A percentile compares a stretch with the other conserved stretches of the same genome.
Evolutionary conservation across 2,113 vertebrate genomes (phyloP).

Genomic region (Tachuris rubrigastra): DNA sequence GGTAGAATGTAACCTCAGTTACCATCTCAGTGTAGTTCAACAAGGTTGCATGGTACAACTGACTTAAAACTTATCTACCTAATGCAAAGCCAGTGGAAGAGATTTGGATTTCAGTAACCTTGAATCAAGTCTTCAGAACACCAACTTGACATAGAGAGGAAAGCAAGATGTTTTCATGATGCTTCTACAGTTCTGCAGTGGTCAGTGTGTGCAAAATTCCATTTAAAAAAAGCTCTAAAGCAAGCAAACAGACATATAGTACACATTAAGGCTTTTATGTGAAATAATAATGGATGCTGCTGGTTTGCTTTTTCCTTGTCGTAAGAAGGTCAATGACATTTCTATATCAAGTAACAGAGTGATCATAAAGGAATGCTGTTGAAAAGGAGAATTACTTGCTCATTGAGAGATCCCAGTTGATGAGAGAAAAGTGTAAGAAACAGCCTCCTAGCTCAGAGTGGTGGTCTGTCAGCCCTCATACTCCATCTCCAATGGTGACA

Average conservation of each 20-base stretch:
- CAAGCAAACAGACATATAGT: background rate
- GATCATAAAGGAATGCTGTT: background rate
- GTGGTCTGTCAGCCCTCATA: fast-evolving
- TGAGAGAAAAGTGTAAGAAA: background rate
- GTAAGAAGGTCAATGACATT: background rate
- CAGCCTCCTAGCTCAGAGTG: background rate
- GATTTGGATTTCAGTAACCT: background rate
- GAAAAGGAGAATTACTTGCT: background rate
- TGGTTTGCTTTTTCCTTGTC: background rate
- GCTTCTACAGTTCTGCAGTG: background rate
- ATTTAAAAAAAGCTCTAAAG: background rate
- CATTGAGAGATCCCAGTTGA: background rate
- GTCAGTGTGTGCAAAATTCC: background rate
- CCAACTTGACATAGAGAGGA: fast-evolving
- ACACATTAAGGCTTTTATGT: background rate
- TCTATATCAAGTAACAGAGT: background rate
- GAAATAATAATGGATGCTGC: background rate
- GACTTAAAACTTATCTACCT: background rate
- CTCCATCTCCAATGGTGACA: fast-evolving
- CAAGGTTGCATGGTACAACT: background rate
- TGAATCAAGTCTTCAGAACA: background rate
- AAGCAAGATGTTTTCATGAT: background rate
- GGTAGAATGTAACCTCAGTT: background rate
- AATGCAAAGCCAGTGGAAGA: background rate
- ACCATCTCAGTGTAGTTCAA: background rate